Evolutionary conservation across 2,113 vertebrate genomes (phyloP).

Genomic region (Onychostoma macrolepis): DNA sequence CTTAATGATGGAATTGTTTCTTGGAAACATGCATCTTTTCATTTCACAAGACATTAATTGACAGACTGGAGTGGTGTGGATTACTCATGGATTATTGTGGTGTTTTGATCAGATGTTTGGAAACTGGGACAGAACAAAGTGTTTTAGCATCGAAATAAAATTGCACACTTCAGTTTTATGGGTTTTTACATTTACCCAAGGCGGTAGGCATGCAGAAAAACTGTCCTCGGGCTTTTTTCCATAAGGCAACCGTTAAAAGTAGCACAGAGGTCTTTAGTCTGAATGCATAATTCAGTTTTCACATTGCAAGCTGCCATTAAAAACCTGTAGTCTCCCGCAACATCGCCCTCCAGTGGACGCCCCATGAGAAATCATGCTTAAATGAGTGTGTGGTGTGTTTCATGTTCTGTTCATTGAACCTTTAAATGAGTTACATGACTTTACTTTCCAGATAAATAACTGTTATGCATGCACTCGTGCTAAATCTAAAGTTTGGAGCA

Average conservation of each 20-base stretch:
- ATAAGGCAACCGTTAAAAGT: not conserved
- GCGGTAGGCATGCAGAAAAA: conserved; percentile 1
- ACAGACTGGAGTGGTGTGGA: too few species aligned
- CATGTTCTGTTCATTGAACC: not conserved
- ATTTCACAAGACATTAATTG: too few species aligned
- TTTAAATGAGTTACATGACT: not conserved
- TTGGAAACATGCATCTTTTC: too few species aligned
- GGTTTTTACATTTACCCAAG: not conserved
- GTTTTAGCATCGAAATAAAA: not conserved
- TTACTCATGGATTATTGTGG: too few species aligned
- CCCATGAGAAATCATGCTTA: not conserved
- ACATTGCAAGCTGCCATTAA: not conserved
- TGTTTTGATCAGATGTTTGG: too few species aligned
- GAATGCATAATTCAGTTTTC: conserved; percentile 17
- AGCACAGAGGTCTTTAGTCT: conserved; percentile 17
- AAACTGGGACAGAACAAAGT: not conserved
- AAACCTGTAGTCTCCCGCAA: not conserved
- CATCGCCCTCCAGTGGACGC: not conserved
- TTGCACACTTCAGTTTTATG: not conserved
- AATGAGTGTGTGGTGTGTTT: not conserved
- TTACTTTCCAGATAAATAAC: not conserved
- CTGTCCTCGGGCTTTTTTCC: not conserved
- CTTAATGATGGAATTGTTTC: too few species aligned
- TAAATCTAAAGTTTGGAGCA: conserved; percentile 5
- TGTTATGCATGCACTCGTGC: not conserved